phyloP scores from a whole-genome alignment of 2,797 vertebrate genomes.

The Tadarida brasiliensis region DNA sequence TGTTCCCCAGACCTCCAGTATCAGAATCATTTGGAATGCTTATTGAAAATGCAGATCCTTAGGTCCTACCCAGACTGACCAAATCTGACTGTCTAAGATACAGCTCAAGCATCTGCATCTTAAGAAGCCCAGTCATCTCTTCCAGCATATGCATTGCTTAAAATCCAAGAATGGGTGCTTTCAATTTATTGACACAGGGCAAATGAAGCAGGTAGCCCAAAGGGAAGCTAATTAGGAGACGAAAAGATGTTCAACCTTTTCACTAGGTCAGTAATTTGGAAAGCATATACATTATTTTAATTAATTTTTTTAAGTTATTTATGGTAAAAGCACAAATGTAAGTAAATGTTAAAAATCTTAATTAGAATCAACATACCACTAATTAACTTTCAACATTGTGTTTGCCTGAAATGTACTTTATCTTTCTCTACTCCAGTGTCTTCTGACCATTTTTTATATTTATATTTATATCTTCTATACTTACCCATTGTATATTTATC shows the following conservation, averaged over 20 bases:
- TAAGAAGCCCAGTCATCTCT: neutral
- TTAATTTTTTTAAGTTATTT: constrained; percentile 21
- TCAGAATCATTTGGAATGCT: neutral
- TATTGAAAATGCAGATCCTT: neutral
- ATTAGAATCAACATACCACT: constrained; percentile 47
- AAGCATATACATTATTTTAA: neutral
- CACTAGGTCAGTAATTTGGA: constrained; percentile 23
- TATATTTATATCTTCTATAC: neutral
- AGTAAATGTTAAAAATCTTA: constrained; percentile 26
- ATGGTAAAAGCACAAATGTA: neutral
- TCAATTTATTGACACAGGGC: neutral
- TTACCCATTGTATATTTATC: neutral
- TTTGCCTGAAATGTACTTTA: neutral
- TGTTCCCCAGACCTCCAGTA: neutral
- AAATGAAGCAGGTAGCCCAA: neutral
- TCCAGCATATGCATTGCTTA: neutral
- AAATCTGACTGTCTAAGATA: neutral
- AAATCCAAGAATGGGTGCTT: neutral
- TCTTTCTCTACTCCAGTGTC: neutral
- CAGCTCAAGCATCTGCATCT: neutral
- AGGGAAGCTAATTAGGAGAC: neutral
- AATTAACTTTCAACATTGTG: constrained; percentile 56
- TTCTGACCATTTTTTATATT: neutral
- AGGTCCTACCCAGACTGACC: neutral
- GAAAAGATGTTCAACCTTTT: neutral